Conservation (phyloP, 2,113 vertebrate species). For the Delphinapterus leucas region DNA sequence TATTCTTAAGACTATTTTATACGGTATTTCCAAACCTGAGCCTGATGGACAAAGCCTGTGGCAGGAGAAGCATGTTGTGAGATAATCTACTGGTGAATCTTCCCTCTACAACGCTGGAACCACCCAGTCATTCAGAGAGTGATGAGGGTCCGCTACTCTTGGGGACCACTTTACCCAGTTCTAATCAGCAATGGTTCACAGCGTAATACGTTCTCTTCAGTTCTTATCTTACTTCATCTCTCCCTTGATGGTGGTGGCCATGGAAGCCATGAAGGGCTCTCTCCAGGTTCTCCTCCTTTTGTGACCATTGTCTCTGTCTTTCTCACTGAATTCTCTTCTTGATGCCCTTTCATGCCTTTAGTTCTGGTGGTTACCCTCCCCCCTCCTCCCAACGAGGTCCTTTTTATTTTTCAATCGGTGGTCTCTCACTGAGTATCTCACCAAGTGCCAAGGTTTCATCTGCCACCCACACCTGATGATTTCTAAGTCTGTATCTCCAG, state of each 20-base stretch:
- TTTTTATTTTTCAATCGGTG: neutral
- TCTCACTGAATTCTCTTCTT: neutral
- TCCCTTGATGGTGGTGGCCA: neutral
- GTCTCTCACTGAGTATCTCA: neutral
- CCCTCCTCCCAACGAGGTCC: neutral
- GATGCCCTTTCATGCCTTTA: neutral
- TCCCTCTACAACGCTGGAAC: neutral
- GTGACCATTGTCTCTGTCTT: neutral
- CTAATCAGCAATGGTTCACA: neutral
- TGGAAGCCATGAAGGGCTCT: neutral
- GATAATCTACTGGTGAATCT: neutral
- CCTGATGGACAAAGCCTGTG: neutral
- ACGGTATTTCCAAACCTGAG: neutral
- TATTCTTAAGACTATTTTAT: neutral
- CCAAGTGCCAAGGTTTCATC: neutral
- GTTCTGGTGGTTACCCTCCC: neutral
- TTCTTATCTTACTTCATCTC: neutral
- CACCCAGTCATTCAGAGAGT: neutral
- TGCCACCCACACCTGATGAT: neutral
- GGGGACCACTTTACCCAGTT: neutral
- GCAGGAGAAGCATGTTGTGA: neutral
- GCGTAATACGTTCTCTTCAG: neutral
- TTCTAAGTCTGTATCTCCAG: neutral
- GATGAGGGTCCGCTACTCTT: fast-evolving
- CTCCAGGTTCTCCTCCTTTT: neutral